Evolutionary conservation across 2,113 vertebrate genomes (phyloP).

Genomic region (Odontophorus gujanensis): DNA sequence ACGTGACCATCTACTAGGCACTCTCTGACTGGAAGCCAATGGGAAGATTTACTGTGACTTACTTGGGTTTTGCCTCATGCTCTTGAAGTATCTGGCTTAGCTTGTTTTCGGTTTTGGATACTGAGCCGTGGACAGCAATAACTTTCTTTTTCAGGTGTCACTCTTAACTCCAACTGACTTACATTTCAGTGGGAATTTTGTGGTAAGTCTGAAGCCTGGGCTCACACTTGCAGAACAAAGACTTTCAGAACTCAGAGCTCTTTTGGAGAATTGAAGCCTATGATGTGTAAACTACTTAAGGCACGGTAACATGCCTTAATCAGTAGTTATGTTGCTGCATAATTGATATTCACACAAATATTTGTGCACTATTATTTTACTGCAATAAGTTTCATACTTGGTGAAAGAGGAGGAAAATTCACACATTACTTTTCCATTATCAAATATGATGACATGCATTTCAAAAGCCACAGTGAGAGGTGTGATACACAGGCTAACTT

Average conservation of each 20-base stretch:
- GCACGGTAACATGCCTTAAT: accelerated
- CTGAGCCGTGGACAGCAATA: not conserved
- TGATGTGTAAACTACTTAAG: accelerated
- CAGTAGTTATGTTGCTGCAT: not conserved
- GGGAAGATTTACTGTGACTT: not conserved
- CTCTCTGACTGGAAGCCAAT: not conserved
- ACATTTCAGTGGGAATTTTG: not conserved
- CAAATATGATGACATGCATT: not conserved
- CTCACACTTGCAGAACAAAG: not conserved
- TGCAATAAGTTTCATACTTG: not conserved
- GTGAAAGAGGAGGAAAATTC: not conserved
- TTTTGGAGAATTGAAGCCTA: not conserved
- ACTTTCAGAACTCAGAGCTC: not conserved
- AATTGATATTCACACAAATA: not conserved
- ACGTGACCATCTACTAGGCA: not conserved
- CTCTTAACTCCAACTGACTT: not conserved
- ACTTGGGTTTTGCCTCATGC: not conserved
- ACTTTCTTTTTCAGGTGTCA: not conserved
- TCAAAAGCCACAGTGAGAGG: not conserved
- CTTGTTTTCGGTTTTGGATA: not conserved
- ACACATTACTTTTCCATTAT: not conserved
- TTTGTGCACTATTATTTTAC: accelerated
- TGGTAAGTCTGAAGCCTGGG: not conserved
- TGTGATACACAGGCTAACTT: not conserved
- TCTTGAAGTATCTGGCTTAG: not conserved